Evolutionary conservation across 2,113 vertebrate species (phyloP).

Genomic region (Tragelaphus imberbis): DNA sequence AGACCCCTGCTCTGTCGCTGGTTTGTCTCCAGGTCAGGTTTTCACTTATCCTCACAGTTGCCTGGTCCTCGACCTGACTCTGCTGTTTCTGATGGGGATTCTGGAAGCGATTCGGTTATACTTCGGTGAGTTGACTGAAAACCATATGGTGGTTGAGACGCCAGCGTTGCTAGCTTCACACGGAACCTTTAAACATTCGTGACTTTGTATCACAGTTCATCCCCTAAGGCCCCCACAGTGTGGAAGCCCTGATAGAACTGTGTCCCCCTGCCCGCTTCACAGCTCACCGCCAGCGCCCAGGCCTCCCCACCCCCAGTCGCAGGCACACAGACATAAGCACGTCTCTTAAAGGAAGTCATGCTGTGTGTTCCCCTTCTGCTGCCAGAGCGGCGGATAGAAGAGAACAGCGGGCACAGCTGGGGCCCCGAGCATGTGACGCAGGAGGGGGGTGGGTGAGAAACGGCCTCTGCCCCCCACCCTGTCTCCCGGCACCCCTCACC

Average conservation of each 20-base stretch:
- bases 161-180: fast-evolving
- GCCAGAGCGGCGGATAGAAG: fast-evolving
- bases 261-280: neutral
- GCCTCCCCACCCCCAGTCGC: fast-evolving
- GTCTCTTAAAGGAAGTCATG: fast-evolving
- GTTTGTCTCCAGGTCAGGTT: slow-evolving; percentile 78
- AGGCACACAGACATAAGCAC: fast-evolving
- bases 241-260: too few relatives aligned
- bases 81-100: slow-evolving; percentile 84
- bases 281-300: neutral
- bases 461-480: neutral
- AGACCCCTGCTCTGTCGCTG: neutral
- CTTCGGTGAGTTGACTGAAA: slow-evolving; percentile 78
- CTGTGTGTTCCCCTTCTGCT: too few relatives aligned
- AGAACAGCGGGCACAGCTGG: neutral
- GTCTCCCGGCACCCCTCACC: neutral
- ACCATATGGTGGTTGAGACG: neutral
- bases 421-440: neutral
- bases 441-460: neutral
- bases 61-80: slow-evolving; percentile 78
- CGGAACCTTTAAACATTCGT: neutral
- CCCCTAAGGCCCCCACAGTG: neutral
- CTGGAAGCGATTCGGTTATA: slow-evolving; percentile 80
- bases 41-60: slow-evolving; percentile 83
- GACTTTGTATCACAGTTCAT: fast-evolving